Evolutionary conservation across 2,888 invertebrate species (phyloP).

Genomic region (Osmoderma eremita): DNA sequence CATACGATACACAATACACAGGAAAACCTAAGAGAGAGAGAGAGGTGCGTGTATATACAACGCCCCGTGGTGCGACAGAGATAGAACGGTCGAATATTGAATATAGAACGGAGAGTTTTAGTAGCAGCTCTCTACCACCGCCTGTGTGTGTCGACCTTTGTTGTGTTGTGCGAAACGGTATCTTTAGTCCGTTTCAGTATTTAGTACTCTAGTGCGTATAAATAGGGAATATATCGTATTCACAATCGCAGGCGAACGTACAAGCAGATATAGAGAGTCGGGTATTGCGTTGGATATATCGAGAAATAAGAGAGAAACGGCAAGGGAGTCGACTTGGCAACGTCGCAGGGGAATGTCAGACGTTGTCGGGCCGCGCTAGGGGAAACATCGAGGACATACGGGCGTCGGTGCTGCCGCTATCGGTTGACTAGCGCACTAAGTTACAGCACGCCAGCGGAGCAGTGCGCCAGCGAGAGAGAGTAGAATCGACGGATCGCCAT

Average conservation of each 20-base stretch:
- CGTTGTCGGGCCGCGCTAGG: slow-evolving; percentile 60
- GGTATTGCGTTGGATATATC: neutral
- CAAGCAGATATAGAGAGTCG: too few relatives aligned
- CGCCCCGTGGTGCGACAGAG: too few relatives aligned
- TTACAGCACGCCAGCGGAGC: slow-evolving; percentile 51
- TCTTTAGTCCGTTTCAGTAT: neutral
- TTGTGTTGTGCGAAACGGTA: too few relatives aligned
- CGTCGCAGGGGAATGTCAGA: slow-evolving; percentile 60
- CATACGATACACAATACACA: too few relatives aligned
- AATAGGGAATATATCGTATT: neutral
- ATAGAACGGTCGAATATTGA: too few relatives aligned
- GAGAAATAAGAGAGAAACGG: neutral
- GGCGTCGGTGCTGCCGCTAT: slow-evolving; percentile 53
- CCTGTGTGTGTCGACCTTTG: too few relatives aligned
- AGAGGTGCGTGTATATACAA: too few relatives aligned
- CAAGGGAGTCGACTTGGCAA: slow-evolving; percentile 46
- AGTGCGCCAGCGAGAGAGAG: slow-evolving; percentile 40
- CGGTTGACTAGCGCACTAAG: slow-evolving; percentile 52
- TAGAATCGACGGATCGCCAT: slow-evolving; percentile 52
- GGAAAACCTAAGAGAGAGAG: too few relatives aligned
- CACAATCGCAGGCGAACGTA: too few relatives aligned
- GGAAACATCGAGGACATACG: slow-evolving; percentile 57
- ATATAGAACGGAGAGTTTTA: too few relatives aligned
- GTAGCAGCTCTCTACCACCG: too few relatives aligned
- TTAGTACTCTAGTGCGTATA: neutral